A percentile compares a stretch with the other conserved stretches of the same genome.
phyloP scores from a whole-genome alignment of 2,888 invertebrate genomes.

The Pseudococcus viburni region DNA sequence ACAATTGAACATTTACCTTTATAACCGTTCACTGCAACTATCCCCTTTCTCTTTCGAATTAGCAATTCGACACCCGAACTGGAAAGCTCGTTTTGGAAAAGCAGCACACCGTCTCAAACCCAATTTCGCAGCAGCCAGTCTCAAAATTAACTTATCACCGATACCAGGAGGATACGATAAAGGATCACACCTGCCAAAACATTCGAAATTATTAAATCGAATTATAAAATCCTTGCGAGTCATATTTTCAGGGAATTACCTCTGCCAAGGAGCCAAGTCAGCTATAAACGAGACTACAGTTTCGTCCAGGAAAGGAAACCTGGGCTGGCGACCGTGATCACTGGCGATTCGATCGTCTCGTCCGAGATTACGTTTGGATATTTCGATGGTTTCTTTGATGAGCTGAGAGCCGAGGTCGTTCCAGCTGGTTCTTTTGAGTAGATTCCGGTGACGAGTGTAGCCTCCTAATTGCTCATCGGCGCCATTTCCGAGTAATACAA shows the following conservation, averaged over 20 bases:
- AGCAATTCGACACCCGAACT: conserved; percentile 97
- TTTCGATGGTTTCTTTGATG: conserved; percentile 84
- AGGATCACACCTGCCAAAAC: conserved; percentile 73
- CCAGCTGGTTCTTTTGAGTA: conserved; percentile 76
- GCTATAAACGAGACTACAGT: conserved; percentile 77
- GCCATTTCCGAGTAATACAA: conserved; percentile 91
- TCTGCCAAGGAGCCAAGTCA: conserved; percentile 79
- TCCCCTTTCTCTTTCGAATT: conserved; percentile 90
- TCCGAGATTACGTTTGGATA: conserved; percentile 92
- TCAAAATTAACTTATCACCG: conserved; percentile 93
- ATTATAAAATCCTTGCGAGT: background rate
- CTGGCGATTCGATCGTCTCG: conserved; percentile 94
- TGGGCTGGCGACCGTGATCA: conserved; percentile 87
- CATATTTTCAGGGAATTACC: conserved; percentile 72
- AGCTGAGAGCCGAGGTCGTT: conserved; percentile 77
- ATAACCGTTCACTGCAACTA: conserved; percentile 74
- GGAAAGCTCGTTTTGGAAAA: conserved; percentile 93
- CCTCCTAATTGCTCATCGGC: conserved; percentile 98
- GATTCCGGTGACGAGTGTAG: conserved; percentile 88
- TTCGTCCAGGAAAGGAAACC: conserved; percentile 80
- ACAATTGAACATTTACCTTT: background rate
- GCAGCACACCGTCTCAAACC: conserved; percentile 78
- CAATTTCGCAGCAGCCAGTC: conserved; percentile 80
- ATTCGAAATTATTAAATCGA: conserved; percentile 65
- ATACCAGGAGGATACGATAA: conserved; percentile 77